Percentiles rank a stretch among this genome's conserved stretches.
These are phyloP conservation scores for Bellardia bayeri DNA, from an alignment of 2,888 invertebrate species.

Conservation along the genomic window DNA sequence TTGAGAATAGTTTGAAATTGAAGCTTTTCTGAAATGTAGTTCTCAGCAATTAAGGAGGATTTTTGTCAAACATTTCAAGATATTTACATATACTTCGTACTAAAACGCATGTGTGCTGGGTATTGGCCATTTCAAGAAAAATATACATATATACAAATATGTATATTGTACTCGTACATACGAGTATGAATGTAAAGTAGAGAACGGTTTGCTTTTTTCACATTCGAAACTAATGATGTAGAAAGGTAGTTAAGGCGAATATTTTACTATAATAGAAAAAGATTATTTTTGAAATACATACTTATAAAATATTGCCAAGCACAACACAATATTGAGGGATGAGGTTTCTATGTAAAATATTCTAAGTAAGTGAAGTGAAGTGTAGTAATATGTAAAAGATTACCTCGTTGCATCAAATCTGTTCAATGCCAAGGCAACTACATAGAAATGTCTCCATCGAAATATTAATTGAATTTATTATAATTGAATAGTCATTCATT, in stretches of 20 bases:
- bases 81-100: too few relatives aligned
- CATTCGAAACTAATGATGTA: slow-evolving; percentile 67
- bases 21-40: too few relatives aligned
- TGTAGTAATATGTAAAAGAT: not conserved
- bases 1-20: too few relatives aligned
- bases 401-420: not conserved
- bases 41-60: too few relatives aligned
- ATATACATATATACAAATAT: not conserved
- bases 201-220: slow-evolving; percentile 13
- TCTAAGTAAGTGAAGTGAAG: not conserved
- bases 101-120: too few relatives aligned
- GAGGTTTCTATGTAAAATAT: not conserved
- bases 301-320: not conserved
- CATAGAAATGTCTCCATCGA: not conserved
- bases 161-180: too few relatives aligned
- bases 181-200: not conserved
- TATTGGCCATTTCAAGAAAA: slow-evolving; percentile 10
- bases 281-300: slow-evolving; percentile 50
- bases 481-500: slow-evolving; percentile 1
- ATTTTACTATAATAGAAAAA: slow-evolving; percentile 52
- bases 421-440: not conserved
- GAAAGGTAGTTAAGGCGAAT: slow-evolving; percentile 63
- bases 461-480: slow-evolving; percentile 28
- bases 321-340: not conserved
- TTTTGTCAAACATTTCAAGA: too few relatives aligned